Evolutionary conservation across 2,113 vertebrate genomes (phyloP).

Genomic region (Boulengeromyrus knoepffleri): DNA sequence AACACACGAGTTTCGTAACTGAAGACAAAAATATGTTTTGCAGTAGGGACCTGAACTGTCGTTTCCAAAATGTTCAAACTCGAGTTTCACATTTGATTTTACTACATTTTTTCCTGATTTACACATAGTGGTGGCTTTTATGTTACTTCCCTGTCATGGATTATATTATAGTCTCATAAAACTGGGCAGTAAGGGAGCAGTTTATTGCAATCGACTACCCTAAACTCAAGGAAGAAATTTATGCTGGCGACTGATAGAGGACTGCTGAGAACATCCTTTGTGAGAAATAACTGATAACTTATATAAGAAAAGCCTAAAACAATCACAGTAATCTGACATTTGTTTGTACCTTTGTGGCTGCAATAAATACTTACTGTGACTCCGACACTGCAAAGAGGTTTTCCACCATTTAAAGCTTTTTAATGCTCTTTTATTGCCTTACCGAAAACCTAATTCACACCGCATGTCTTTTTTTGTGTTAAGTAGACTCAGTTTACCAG

Average conservation of each 20-base stretch:
- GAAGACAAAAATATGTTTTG: background rate
- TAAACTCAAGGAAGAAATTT: background rate
- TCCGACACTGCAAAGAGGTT: background rate
- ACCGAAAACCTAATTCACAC: background rate
- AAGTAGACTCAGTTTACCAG: conserved; percentile 7
- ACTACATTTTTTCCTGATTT: background rate
- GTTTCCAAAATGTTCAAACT: background rate
- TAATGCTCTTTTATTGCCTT: background rate
- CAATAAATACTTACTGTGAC: background rate
- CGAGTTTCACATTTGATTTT: background rate
- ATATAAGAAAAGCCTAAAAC: background rate
- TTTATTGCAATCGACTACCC: background rate
- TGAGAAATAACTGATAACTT: background rate
- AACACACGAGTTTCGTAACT: background rate
- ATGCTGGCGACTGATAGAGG: background rate
- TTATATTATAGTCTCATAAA: background rate
- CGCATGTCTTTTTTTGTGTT: background rate
- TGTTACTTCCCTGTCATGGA: background rate
- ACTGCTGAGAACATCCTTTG: background rate
- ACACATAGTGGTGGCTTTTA: background rate
- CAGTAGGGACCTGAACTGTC: background rate
- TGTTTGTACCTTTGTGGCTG: background rate
- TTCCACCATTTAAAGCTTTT: background rate
- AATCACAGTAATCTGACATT: background rate
- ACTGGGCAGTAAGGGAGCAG: background rate